phyloP scores from a whole-genome alignment of 2,797 vertebrate genomes.

The Balearica regulorum region DNA sequence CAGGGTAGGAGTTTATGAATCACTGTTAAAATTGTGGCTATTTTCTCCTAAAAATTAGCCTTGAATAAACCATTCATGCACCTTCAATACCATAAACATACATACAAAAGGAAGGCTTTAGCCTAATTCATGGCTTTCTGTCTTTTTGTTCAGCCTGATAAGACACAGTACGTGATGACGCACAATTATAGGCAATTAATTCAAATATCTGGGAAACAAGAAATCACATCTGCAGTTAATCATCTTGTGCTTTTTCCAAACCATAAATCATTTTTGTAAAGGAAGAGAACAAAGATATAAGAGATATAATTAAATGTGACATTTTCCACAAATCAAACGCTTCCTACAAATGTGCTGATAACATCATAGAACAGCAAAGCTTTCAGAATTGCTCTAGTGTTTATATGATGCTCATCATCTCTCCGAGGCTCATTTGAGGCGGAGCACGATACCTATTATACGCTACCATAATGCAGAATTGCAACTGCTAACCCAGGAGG shows the following conservation, averaged over 20 bases:
- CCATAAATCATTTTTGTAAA: neutral
- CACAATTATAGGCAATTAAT: slow-evolving; percentile 28
- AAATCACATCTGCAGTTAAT: slow-evolving; percentile 48
- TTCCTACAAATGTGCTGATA: neutral
- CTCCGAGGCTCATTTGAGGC: neutral
- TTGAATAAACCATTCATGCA: neutral
- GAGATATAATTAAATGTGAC: slow-evolving; percentile 15
- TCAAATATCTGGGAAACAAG: slow-evolving; percentile 27
- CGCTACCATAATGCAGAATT: neutral
- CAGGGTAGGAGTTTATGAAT: neutral
- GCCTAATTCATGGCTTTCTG: neutral
- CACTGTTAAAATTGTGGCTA: neutral
- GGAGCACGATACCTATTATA: neutral
- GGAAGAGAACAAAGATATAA: neutral
- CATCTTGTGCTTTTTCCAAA: slow-evolving; percentile 29
- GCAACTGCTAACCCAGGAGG: neutral
- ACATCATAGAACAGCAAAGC: neutral
- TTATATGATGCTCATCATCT: neutral
- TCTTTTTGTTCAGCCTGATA: slow-evolving; percentile 7
- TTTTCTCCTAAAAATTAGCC: neutral
- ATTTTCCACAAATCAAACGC: slow-evolving; percentile 10
- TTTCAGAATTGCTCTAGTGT: neutral
- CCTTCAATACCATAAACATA: neutral
- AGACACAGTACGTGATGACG: neutral
- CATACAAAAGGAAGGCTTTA: neutral